phyloP scores from a whole-genome alignment of 2,113 vertebrate species.

The Ophiodon elongatus region DNA sequence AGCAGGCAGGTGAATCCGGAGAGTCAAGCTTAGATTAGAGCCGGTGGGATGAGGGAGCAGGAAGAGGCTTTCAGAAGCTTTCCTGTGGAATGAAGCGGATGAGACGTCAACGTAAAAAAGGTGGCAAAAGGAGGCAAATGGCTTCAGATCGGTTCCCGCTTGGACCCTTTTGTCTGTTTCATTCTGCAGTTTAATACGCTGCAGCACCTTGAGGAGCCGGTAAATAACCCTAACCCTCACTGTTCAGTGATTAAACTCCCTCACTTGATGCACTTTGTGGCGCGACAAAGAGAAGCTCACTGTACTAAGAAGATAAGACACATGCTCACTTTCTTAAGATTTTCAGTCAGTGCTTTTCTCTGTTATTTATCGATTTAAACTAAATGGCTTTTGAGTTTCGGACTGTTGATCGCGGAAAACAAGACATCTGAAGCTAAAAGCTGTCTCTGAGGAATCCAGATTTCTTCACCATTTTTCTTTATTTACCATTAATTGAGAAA shows the following conservation, averaged over 20 bases:
- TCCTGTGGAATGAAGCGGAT: slow-evolving; percentile 45
- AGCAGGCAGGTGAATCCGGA: slow-evolving; percentile 11
- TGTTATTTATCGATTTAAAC: not conserved
- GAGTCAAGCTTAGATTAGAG: slow-evolving; percentile 41
- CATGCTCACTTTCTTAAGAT: no score
- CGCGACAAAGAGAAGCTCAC: slow-evolving; percentile 1
- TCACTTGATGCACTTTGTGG: slow-evolving; percentile 3
- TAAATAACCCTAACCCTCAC: slow-evolving; percentile 18
- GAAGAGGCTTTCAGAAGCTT: slow-evolving; percentile 36
- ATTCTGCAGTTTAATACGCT: slow-evolving; percentile 19
- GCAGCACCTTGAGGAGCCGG: slow-evolving; percentile 9
- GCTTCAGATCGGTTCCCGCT: slow-evolving; percentile 30
- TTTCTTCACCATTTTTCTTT: not conserved
- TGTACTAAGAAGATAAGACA: not conserved
- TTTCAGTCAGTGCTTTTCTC: not conserved
- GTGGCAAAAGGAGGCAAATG: slow-evolving; percentile 54
- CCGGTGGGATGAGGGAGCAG: slow-evolving; percentile 39
- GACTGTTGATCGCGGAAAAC: not conserved
- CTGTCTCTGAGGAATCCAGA: not conserved
- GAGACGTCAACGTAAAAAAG: slow-evolving; percentile 11
- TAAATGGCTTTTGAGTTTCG: not conserved
- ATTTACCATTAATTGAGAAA: not conserved
- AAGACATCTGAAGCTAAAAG: not conserved
- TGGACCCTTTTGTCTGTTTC: slow-evolving; percentile 11
- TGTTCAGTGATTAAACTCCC: slow-evolving; percentile 1